Conservation (phyloP, 2,113 vertebrate species). For the Acrocephalus arundinaceus region DNA sequence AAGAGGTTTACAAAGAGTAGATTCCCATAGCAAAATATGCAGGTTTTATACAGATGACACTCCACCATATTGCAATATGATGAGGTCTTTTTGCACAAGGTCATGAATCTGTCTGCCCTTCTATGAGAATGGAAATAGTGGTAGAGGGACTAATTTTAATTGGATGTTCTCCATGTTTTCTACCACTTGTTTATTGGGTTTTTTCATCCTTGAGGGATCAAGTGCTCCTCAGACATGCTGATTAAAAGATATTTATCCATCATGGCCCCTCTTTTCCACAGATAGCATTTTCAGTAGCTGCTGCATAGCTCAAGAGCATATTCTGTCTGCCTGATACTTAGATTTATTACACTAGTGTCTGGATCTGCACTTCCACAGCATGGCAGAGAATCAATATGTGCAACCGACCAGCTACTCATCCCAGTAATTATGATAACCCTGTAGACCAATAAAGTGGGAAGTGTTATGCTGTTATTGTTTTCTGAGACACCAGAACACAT, state of each 20-base stretch:
- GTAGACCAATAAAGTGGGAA: slow-evolving; percentile 48
- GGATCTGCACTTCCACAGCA: slow-evolving; percentile 24
- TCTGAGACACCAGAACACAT: slow-evolving; percentile 12
- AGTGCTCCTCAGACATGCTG: neutral
- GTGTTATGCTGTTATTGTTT: slow-evolving; percentile 53
- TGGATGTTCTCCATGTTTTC: neutral
- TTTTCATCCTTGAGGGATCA: neutral
- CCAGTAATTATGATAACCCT: slow-evolving; percentile 37
- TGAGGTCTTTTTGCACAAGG: neutral
- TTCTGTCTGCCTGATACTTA: slow-evolving; percentile 29
- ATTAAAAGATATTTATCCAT: slow-evolving; percentile 62
- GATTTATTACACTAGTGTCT: slow-evolving; percentile 46
- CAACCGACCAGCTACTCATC: slow-evolving; percentile 44
- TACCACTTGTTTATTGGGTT: neutral
- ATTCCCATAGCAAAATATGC: neutral
- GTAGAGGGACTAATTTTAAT: neutral
- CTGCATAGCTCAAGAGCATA: slow-evolving; percentile 3
- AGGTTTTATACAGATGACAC: neutral
- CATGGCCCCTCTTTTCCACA: neutral
- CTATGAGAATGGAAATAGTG: neutral
- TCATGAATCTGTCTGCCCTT: neutral
- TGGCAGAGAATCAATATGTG: slow-evolving; percentile 62
- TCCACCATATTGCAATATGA: neutral
- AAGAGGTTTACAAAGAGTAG: neutral
- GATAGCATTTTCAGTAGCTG: slow-evolving; percentile 25